Conservation (phyloP, 2,888 invertebrate genomes). For the Acronicta psi region DNA sequence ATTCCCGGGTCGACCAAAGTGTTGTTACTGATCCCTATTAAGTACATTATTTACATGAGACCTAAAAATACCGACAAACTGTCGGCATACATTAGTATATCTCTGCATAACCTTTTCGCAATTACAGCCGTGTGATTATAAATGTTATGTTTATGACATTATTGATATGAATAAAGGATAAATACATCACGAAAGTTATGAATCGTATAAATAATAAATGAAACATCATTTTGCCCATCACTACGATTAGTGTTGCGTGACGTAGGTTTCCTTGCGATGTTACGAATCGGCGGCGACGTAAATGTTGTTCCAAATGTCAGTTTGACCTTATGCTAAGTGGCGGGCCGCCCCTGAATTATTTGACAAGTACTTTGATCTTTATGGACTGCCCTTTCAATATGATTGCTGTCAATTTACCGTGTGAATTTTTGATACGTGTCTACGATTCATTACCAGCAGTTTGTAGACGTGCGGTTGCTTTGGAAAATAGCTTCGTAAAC, state of each 20-base stretch:
- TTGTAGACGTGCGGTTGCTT: slow-evolving; percentile 5
- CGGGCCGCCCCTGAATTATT: slow-evolving; percentile 77
- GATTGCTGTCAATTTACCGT: slow-evolving; percentile 77
- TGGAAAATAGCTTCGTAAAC: not conserved
- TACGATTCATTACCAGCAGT: slow-evolving; percentile 24
- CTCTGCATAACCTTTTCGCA: too few relatives aligned
- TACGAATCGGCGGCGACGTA: slow-evolving; percentile 76
- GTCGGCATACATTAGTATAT: too few relatives aligned
- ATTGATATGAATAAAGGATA: not conserved
- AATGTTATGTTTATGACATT: too few relatives aligned
- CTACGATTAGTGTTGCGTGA: slow-evolving; percentile 74
- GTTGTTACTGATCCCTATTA: too few relatives aligned
- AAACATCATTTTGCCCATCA: slow-evolving; percentile 52
- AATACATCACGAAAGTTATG: too few relatives aligned
- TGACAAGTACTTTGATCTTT: slow-evolving; percentile 80
- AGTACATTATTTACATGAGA: too few relatives aligned
- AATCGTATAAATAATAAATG: slow-evolving; percentile 22
- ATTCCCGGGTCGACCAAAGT: too few relatives aligned
- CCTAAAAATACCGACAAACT: too few relatives aligned
- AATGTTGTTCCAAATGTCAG: slow-evolving; percentile 86
- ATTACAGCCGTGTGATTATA: too few relatives aligned
- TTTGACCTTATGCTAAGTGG: slow-evolving; percentile 87
- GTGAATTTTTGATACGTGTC: slow-evolving; percentile 59
- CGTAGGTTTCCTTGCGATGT: slow-evolving; percentile 66
- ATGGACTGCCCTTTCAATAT: slow-evolving; percentile 77